Base-by-base conservation (phyloP, 2,797 vertebrate species). In the Phrynocephalus forsythii region DNA sequence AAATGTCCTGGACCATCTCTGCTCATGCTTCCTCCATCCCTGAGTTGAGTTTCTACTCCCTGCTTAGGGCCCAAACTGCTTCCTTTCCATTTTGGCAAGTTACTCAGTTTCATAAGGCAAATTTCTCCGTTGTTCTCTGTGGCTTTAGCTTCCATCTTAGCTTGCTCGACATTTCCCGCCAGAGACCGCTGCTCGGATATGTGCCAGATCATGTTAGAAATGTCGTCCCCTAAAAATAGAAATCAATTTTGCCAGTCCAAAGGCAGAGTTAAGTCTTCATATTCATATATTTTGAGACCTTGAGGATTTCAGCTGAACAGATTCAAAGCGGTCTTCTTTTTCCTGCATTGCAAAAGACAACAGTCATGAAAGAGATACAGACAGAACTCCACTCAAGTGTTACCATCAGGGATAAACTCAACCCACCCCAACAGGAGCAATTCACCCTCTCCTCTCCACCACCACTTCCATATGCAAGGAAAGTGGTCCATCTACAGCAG, bases 281-380 rank as follows among this genome's bases (percentile, higher is more conserved):
- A 97, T 97, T 97, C 97, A 97, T 96, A 97, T 97, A 97, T 97
- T 97, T 92, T 97, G 97, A 77, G 96, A 94, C 94, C 97, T 97
- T 92, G 98, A 98, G 10, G 98, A 98, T 95, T 99, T 99, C 88
- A 99, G 96, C 89, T 99, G 99, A 94, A 99, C 98, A 26, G 98
- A 98, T 96, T 99, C 99, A 92, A 98, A 98, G 93, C 95, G 93
- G 90, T 98, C 97, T 90, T 98, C 97, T 81, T 99, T 98, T 92
- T 98, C 97, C 98, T 98, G 95, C 78, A 94, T 96, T 89, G 86
- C 83, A 92, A 95, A 95, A 92, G 92, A 85, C 85, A 94, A 1
- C 26, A 16, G 22, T 38, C 50, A 76, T n/a, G 18, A 10, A 48
- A 67, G 13, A 26, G 30, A 79, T 9, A 30, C 3, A 79, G 60